Conservation (phyloP, 2,888 invertebrate species). For the Himalopsyche tibetana region DNA sequence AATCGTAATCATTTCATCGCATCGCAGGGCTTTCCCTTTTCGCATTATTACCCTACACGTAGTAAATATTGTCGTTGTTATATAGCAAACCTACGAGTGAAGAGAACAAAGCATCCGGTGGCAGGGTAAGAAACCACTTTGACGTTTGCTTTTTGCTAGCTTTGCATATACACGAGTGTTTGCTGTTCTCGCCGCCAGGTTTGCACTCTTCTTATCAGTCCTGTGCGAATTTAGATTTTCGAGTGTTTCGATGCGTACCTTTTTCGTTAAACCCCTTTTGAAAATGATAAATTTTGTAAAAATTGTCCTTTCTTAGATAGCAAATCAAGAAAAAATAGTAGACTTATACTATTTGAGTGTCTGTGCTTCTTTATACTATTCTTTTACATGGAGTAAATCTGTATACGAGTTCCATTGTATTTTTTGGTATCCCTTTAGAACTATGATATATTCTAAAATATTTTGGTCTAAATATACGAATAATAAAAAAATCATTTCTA, state of each 20-base stretch:
- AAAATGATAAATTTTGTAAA: neutral
- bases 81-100: neutral
- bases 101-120: slow-evolving; percentile 29
- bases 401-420: too few relatives aligned
- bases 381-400: too few relatives aligned
- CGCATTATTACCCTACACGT: neutral
- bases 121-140: neutral
- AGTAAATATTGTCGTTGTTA: slow-evolving; percentile 9
- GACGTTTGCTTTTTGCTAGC: slow-evolving; percentile 29
- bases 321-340: neutral
- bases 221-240: neutral
- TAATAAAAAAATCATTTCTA: too few relatives aligned
- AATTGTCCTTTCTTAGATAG: neutral
- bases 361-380: too few relatives aligned
- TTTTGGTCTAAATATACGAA: too few relatives aligned
- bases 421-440: too few relatives aligned
- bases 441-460: too few relatives aligned
- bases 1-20: slow-evolving; percentile 20
- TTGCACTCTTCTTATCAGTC: slow-evolving; percentile 22
- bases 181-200: slow-evolving; percentile 11
- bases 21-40: slow-evolving; percentile 10
- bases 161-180: neutral
- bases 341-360: neutral
- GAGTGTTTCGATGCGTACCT: neutral
- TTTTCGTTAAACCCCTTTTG: neutral